These are phyloP conservation scores for Anolis apletophallus DNA, from an alignment of 2,797 vertebrate genomes.

Conservation along the genomic window DNA sequence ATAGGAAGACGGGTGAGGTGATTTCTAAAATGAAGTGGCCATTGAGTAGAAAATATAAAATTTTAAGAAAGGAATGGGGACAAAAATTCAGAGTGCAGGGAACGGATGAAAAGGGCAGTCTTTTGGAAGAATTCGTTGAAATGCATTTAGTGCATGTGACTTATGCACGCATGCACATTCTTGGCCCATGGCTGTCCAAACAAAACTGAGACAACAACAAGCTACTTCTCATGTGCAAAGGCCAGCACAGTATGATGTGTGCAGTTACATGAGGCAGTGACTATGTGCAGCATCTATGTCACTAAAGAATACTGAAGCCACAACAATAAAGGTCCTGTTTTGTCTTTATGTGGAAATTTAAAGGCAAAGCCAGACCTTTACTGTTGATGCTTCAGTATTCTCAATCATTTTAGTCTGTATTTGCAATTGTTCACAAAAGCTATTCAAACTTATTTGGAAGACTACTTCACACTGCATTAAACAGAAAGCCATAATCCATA, in stretches of 20 bases:
- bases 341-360: too few relatives aligned
- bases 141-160: not conserved
- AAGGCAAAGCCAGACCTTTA: not conserved
- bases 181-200: not conserved
- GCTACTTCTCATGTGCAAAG: not conserved
- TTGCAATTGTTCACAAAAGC: not conserved
- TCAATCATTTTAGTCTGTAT: not conserved
- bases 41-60: not conserved
- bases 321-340: too few relatives aligned
- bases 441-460: not conserved
- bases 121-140: not conserved
- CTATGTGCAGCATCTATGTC: not conserved
- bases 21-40: conserved; percentile 7
- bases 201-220: not conserved
- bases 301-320: too few relatives aligned
- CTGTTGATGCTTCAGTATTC: not conserved
- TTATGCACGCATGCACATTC: not conserved
- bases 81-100: not conserved
- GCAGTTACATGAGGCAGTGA: not conserved
- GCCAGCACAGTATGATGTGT: not conserved
- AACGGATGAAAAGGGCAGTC: not conserved
- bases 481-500: not conserved
- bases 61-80: not conserved
- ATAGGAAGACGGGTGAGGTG: not conserved
- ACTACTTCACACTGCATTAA: not conserved